A percentile compares a stretch with the other conserved stretches of the same genome.
Evolutionary conservation across 2,888 invertebrate species (phyloP).

Genomic region (Synanthedon vespiformis): DNA sequence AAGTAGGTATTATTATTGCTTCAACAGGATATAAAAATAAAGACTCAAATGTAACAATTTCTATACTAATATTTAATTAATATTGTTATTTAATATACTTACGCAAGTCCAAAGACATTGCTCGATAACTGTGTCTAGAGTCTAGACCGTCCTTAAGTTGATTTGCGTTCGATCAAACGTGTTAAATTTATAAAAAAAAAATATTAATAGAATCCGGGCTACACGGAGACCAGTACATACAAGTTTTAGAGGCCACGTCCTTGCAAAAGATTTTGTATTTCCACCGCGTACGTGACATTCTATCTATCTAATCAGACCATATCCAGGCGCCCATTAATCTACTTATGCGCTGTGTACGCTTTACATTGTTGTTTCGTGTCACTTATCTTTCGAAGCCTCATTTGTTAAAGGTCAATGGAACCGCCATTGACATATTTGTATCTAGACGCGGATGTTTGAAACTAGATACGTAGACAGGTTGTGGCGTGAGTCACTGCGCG

Average conservation of each 20-base stretch:
- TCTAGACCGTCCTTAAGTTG: no score
- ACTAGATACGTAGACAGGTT: slow-evolving; percentile 12
- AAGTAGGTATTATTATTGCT: no score
- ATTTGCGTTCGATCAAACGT: no score
- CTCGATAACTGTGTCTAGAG: no score
- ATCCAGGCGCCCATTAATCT: neutral
- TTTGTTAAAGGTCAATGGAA: neutral
- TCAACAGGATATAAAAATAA: no score
- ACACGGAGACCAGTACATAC: slow-evolving; percentile 5
- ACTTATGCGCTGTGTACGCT: neutral
- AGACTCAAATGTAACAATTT: no score
- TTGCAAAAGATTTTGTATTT: slow-evolving; percentile 1
- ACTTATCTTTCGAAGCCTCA: neutral
- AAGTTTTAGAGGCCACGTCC: slow-evolving; percentile 5
- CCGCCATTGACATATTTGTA: neutral
- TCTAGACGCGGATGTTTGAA: slow-evolving; percentile 7
- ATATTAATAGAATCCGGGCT: slow-evolving; percentile 3
- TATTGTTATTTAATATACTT: no score
- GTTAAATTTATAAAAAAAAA: no score
- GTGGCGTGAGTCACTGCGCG: slow-evolving; percentile 10
- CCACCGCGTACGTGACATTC: neutral
- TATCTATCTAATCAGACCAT: neutral
- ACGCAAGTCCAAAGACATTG: no score
- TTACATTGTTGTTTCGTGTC: neutral
- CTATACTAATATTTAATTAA: no score